Evolutionary conservation across 2,888 invertebrate species (phyloP).

Genomic region (Sarcophaga rosellei): DNA sequence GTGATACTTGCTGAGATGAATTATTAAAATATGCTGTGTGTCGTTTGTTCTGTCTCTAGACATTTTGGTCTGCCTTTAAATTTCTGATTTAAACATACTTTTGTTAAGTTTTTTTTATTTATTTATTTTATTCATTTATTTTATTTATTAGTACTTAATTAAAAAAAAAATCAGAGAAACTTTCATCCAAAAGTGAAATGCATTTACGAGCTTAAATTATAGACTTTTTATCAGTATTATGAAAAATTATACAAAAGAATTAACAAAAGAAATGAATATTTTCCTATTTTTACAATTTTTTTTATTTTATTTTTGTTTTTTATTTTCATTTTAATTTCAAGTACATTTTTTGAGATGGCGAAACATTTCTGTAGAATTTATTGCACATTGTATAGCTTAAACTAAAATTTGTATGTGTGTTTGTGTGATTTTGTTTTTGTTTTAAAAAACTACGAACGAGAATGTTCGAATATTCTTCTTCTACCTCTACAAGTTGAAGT

Average conservation of each 20-base stretch:
- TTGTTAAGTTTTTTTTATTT: slow-evolving; percentile 8
- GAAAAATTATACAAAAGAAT: slow-evolving; percentile 19
- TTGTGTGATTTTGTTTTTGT: neutral
- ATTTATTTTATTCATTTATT: neutral
- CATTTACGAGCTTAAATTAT: slow-evolving; percentile 43
- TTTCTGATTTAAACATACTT: neutral
- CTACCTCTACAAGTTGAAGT: neutral
- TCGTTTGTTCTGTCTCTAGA: too few relatives aligned
- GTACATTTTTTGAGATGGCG: neutral
- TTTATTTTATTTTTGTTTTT: neutral
- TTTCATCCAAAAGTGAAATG: slow-evolving; percentile 46
- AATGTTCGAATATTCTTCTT: slow-evolving; percentile 22
- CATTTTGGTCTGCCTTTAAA: neutral
- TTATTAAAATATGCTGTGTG: too few relatives aligned
- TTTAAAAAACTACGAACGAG: slow-evolving; percentile 7
- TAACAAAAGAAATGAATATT: slow-evolving; percentile 24
- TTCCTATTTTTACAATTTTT: neutral
- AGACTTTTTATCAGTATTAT: slow-evolving; percentile 1
- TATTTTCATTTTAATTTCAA: neutral
- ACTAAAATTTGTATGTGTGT: neutral
- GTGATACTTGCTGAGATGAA: too few relatives aligned
- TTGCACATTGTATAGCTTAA: slow-evolving; percentile 24
- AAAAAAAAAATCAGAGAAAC: slow-evolving; percentile 35
- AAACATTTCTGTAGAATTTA: slow-evolving; percentile 1
- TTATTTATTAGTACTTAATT: slow-evolving; percentile 14